Evolutionary conservation across 2,888 invertebrate species (phyloP).

Genomic region (Cephonodes hylas): DNA sequence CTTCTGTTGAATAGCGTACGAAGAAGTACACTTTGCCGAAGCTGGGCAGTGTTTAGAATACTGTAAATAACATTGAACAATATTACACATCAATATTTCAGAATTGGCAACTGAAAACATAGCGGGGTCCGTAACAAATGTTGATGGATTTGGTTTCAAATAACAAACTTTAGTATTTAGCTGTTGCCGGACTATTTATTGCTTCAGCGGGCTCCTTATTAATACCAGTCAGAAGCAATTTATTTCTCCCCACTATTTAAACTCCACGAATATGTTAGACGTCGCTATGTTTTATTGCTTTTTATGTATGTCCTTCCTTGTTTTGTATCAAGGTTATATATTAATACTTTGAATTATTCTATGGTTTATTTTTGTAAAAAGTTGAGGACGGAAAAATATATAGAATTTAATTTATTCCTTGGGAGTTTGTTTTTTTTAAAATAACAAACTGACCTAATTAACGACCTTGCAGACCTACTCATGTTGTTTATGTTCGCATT

Average conservation of each 20-base stretch:
- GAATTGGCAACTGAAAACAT: conserved; percentile 7
- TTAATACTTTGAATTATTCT: not conserved
- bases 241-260: conserved; percentile 10
- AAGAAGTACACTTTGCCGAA: too few species aligned
- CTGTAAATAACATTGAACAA: not conserved
- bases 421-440: too few species aligned
- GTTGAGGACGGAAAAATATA: too few species aligned
- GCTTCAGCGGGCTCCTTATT: conserved; percentile 19
- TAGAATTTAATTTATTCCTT: too few species aligned
- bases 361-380: too few species aligned
- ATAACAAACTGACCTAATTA: too few species aligned
- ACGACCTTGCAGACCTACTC: too few species aligned
- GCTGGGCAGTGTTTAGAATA: too few species aligned
- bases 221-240: conserved; percentile 20
- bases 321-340: not conserved
- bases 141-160: conserved; percentile 48
- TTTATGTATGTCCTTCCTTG: not conserved
- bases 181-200: conserved; percentile 17
- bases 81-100: not conserved
- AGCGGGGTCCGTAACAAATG: conserved; percentile 33
- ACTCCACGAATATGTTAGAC: not conserved
- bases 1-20: too few species aligned
- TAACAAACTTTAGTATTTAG: conserved; percentile 38
- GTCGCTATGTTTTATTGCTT: not conserved
- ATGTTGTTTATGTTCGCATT: too few species aligned